Evolutionary conservation across 92 coral and sea anemone genomes (phyloP), one percentile per base, ranked within the genome.

Genomic region (Galaxea fascicularis): DNA sequence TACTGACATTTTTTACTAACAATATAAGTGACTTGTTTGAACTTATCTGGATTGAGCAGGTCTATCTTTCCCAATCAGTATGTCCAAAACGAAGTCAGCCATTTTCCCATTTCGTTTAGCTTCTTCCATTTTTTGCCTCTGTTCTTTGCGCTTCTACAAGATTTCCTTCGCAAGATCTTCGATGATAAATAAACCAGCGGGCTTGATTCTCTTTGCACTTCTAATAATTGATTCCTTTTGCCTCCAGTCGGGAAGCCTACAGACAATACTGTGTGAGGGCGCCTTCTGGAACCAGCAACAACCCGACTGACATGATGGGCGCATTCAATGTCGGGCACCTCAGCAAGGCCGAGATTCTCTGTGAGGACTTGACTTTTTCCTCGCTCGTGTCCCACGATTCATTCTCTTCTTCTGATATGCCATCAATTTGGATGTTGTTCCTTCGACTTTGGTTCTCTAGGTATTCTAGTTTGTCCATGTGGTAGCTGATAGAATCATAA

Each of bases 181-280:
- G 26, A 22, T 65, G 22, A 65, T 39, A 27, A 10, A 65, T 65
- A 65, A 65, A 14, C 71, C 21, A 39, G 26, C 39, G 26, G 44
- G 30, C 18, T 59, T 59, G 18, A 59, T 59, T 59, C 65, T 59
- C 18, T 21, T 59, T 59, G 65, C 18, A 15, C 0, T 18, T 21
- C 18, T 59, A 15, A 59, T 46, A 7, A 0, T 46, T 46, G 12
- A 13, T 13, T 46, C 51, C 51, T 46, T 46, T 46, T 46, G 51
- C 51, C 12, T 46, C 51, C 51, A 46, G 51, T 46, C 51, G 51
- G 9, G 51, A 46, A 46, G 0, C 65, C 18, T 59, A 21, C 65
- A 59, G 24, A 59, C 65, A 59, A 59, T 59, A n/a, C n/a, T 65
- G 71, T 65, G 71, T 35, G 71, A 65, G 71, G 71, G 35, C 71